A percentile compares a stretch with the other conserved stretches of the same genome.
phyloP scores from a whole-genome alignment of 2,113 vertebrate species.

The Blennius ocellaris region DNA sequence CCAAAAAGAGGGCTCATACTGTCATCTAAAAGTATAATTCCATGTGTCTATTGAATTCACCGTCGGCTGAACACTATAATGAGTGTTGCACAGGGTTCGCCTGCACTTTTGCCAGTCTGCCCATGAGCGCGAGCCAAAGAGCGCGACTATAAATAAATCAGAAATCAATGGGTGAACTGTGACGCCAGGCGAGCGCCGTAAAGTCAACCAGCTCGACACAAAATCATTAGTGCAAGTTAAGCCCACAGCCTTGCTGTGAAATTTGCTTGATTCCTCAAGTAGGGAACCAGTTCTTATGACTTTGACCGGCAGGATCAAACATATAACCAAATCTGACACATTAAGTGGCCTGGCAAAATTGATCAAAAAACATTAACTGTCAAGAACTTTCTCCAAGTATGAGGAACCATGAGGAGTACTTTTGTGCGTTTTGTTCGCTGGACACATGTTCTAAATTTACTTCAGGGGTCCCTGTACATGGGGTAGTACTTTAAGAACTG shows the following conservation, averaged over 20 bases:
- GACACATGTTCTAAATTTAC: too few species aligned
- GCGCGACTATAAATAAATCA: constrained; percentile 63
- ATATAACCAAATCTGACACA: too few species aligned
- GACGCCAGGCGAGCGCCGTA: constrained; percentile 54
- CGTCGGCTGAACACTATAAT: constrained; percentile 30
- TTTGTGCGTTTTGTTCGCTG: too few species aligned
- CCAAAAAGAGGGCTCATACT: not conserved
- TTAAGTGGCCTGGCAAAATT: too few species aligned
- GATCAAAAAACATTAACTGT: too few species aligned
- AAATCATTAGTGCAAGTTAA: constrained; percentile 55
- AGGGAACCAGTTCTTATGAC: too few species aligned
- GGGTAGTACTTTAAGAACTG: too few species aligned
- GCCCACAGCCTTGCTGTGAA: constrained; percentile 25
- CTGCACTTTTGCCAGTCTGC: constrained; percentile 33
- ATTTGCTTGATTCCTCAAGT: constrained; percentile 21
- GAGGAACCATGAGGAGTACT: too few species aligned
- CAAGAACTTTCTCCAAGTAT: too few species aligned
- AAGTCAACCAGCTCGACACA: constrained; percentile 52
- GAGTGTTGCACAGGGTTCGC: constrained; percentile 26
- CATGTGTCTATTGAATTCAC: constrained; percentile 18
- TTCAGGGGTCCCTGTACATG: too few species aligned
- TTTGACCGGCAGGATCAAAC: too few species aligned
- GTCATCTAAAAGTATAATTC: constrained; percentile 28
- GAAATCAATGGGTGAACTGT: constrained; percentile 56
- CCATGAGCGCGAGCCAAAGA: constrained; percentile 43